Conservation (phyloP, 2,888 invertebrate species). For the Mesochorus sp. region DNA sequence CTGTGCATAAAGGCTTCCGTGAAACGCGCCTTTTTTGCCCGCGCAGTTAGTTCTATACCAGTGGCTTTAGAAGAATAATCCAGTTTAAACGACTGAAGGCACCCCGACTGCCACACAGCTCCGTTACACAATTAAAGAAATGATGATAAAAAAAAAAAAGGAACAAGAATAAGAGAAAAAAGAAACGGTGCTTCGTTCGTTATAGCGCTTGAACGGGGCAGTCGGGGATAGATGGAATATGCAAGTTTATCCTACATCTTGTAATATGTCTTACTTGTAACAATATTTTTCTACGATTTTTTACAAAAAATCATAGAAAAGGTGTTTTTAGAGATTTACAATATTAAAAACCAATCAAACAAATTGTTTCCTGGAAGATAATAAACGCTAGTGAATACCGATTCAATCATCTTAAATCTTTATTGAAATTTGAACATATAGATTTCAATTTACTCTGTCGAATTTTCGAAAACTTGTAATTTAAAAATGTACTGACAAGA, state of each 20-base stretch:
- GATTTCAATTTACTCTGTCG: too few species aligned
- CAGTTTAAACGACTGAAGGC: constrained; percentile 13
- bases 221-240: background rate
- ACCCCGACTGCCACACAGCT: background rate
- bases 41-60: constrained; percentile 64
- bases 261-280: too few species aligned
- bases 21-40: constrained; percentile 45
- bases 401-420: too few species aligned
- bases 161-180: constrained; percentile 19
- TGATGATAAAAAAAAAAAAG: constrained; percentile 17
- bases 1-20: constrained; percentile 48
- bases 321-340: too few species aligned
- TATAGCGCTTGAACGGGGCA: background rate
- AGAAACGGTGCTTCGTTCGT: background rate
- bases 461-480: too few species aligned
- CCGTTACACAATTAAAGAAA: constrained; percentile 56
- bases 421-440: too few species aligned
- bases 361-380: too few species aligned
- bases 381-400: too few species aligned
- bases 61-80: constrained; percentile 57
- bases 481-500: too few species aligned
- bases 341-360: too few species aligned
- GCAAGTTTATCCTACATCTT: background rate
- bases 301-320: too few species aligned
- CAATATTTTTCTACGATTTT: too few species aligned